Conservation (phyloP, 2,797 vertebrate genomes). For the Gobio occitaniae region DNA sequence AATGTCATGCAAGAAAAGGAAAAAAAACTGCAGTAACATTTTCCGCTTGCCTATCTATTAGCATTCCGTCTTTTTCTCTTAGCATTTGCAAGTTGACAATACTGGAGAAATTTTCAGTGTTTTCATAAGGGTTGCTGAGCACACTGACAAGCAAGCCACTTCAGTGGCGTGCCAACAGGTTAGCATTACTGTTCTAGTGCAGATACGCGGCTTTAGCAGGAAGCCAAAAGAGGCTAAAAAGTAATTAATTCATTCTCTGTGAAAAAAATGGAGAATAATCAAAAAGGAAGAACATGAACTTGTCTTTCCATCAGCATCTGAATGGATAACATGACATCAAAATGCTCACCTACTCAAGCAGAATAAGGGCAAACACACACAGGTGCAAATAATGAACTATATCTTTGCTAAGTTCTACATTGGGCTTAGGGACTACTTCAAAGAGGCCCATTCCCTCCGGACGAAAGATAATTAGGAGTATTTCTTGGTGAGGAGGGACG, state of each 20-base stretch:
- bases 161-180: conserved; percentile 87
- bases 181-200: conserved; percentile 92
- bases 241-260: conserved; percentile 88
- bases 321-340: conserved; percentile 82
- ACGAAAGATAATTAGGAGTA: conserved; percentile 81
- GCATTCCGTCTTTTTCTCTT: conserved; percentile 68
- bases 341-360: conserved; percentile 91
- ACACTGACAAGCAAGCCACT: conserved; percentile 91
- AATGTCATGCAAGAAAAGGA: conserved; percentile 80
- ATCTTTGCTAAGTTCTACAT: conserved; percentile 71
- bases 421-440: conserved; percentile 73
- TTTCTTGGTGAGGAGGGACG: conserved; percentile 89
- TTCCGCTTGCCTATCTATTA: conserved; percentile 65
- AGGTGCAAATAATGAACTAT: conserved; percentile 74
- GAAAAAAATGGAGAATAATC: conserved; percentile 78
- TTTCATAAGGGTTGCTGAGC: conserved; percentile 86
- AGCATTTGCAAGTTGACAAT: conserved; percentile 99
- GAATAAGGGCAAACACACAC: conserved; percentile 84
- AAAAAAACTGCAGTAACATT: conserved; percentile 70
- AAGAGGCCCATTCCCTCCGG: conserved; percentile 74
- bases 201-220: conserved; percentile 89
- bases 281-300: conserved; percentile 71
- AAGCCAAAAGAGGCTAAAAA: conserved; percentile 84
- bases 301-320: conserved; percentile 86
- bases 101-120: conserved; percentile 91